Conservation (phyloP, 1,140 invertebrate species). For the Solenopsis fugax region DNA sequence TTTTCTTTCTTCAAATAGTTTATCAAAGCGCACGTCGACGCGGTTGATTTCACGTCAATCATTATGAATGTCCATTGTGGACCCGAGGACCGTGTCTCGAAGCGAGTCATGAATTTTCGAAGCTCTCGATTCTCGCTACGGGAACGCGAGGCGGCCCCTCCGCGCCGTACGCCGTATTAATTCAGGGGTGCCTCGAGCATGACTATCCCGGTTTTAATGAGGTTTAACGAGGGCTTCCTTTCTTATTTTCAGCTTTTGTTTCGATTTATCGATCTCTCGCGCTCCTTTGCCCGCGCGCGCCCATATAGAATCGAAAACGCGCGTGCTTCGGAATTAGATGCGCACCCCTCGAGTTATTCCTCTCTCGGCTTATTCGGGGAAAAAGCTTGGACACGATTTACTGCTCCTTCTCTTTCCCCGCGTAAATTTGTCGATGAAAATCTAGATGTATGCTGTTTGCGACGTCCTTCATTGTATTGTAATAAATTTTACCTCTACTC, state of each 20-base stretch:
- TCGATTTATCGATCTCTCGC: constrained; percentile 63
- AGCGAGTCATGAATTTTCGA: constrained; percentile 60
- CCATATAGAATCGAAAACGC: constrained; percentile 40
- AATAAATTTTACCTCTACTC: neutral
- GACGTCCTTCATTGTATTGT: neutral
- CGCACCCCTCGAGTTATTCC: constrained; percentile 60
- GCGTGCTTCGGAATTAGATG: constrained; percentile 51
- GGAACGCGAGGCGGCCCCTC: constrained; percentile 24
- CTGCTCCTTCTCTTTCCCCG: neutral
- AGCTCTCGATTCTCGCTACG: constrained; percentile 46
- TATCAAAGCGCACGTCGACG: constrained; percentile 13
- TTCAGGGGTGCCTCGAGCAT: constrained; percentile 48
- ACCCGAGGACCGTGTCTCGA: constrained; percentile 27
- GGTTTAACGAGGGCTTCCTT: constrained; percentile 58
- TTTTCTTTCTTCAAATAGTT: neutral
- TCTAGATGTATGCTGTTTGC: neutral
- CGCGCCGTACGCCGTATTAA: constrained; percentile 23
- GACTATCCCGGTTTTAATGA: constrained; percentile 57
- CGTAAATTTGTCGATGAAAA: constrained; percentile 38
- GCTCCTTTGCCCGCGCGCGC: constrained; percentile 22
- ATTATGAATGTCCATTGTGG: constrained; percentile 44
- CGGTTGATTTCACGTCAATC: constrained; percentile 34
- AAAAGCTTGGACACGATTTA: constrained; percentile 45
- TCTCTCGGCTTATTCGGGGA: constrained; percentile 40
- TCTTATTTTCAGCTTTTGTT: constrained; percentile 64